Evolutionary conservation across 2,888 invertebrate species (phyloP).

Genomic region (Cordilura impudica): DNA sequence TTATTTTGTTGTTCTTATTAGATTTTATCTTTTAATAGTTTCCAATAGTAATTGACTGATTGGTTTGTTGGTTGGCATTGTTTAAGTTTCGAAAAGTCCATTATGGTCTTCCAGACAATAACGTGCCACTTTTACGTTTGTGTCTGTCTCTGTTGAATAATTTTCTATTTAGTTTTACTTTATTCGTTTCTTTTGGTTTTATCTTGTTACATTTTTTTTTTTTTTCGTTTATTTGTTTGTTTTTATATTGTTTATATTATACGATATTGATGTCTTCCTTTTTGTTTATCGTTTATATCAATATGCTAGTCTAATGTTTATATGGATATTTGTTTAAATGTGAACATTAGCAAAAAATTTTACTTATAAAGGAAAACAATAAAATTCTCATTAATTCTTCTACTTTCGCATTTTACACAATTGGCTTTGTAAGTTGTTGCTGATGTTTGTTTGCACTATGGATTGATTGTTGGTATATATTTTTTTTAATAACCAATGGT

Average conservation of each 20-base stretch:
- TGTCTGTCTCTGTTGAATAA: neutral
- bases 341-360: constrained; percentile 50
- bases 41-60: constrained; percentile 42
- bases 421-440: constrained; percentile 36
- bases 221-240: constrained; percentile 8
- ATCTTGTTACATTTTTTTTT: neutral
- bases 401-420: constrained; percentile 22
- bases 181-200: neutral
- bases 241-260: constrained; percentile 26
- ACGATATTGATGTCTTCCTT: constrained; percentile 35
- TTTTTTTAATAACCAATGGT: too few species aligned
- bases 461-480: neutral
- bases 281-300: constrained; percentile 21
- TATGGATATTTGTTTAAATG: neutral
- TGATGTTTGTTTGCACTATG: neutral
- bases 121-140: neutral
- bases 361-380: constrained; percentile 32
- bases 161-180: neutral
- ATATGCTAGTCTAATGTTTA: constrained; percentile 43
- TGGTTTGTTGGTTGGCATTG: constrained; percentile 5
- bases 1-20: neutral
- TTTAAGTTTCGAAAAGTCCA: neutral
- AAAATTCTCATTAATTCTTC: constrained; percentile 32
- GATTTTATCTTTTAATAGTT: constrained; percentile 36
- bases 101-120: constrained; percentile 1